A percentile compares a stretch with the other conserved stretches of the same genome.
phyloP scores from a whole-genome alignment of 2,797 vertebrate species.

The Leptatherina wallacei region DNA sequence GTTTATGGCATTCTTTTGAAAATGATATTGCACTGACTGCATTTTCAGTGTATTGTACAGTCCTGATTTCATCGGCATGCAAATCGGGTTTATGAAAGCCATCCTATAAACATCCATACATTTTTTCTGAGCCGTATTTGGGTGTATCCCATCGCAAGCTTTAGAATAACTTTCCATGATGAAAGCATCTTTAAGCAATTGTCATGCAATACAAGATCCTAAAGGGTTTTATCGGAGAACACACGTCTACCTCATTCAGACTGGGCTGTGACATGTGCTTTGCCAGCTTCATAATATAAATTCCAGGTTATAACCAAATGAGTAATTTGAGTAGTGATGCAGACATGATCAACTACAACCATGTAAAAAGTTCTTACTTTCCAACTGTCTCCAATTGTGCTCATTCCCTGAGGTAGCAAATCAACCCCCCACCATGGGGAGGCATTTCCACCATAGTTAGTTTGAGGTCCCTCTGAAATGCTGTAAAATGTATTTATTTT shows the following conservation, averaged over 20 bases:
- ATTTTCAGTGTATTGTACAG: too few relatives aligned
- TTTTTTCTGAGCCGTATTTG: background rate
- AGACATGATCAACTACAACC: background rate
- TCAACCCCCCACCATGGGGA: background rate
- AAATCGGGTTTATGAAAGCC: slow-evolving; percentile 6
- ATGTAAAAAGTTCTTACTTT: background rate
- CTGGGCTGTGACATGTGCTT: background rate
- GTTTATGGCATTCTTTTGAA: too few relatives aligned
- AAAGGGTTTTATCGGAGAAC: background rate
- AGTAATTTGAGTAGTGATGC: background rate
- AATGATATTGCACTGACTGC: too few relatives aligned
- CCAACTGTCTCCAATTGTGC: background rate
- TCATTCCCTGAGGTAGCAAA: background rate
- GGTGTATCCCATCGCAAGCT: background rate
- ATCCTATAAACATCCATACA: background rate
- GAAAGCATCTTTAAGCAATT: background rate
- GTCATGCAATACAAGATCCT: background rate
- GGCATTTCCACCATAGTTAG: background rate
- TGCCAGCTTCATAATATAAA: background rate
- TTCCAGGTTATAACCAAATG: background rate
- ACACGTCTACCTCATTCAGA: background rate
- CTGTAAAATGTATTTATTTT: background rate
- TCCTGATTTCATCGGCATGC: background rate
- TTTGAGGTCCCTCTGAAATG: background rate
- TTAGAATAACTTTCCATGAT: background rate